Percentiles rank a stretch among this genome's conserved stretches.
These are phyloP conservation scores for Stegodyphus mimosarum DNA, from an alignment of 1,140 invertebrate genomes.

Conservation along the genomic window DNA sequence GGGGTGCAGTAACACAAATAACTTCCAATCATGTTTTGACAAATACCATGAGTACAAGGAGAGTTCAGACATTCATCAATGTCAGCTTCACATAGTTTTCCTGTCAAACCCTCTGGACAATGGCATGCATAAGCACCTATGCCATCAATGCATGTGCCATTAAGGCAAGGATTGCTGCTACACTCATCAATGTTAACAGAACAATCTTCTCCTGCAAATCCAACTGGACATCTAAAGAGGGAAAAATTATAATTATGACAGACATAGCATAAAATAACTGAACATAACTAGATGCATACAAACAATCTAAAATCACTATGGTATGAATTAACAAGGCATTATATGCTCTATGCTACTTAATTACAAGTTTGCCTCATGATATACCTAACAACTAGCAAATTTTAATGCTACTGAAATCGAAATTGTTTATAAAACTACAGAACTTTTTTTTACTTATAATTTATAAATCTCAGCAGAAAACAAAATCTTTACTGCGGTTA, in stretches of 20 bases:
- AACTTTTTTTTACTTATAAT: too few relatives aligned
- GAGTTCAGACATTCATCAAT: conserved; percentile 88
- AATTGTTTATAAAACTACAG: too few relatives aligned
- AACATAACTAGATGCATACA: too few relatives aligned
- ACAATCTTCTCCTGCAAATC: conserved; percentile 80
- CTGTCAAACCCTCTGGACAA: conserved; percentile 75
- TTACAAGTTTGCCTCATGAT: too few relatives aligned
- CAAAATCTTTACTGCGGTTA: too few relatives aligned
- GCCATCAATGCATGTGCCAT: conserved; percentile 64
- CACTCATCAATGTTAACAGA: conserved; percentile 71
- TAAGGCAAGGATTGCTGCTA: conserved; percentile 57
- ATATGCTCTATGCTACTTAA: too few relatives aligned
- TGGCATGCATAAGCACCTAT: conserved; percentile 61
- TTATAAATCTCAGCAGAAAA: too few relatives aligned
- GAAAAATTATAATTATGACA: neutral
- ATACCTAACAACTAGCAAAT: too few relatives aligned
- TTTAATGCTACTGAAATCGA: too few relatives aligned
- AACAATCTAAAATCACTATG: too few relatives aligned
- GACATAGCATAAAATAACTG: too few relatives aligned
- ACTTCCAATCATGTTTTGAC: conserved; percentile 71
- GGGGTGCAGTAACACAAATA: conserved; percentile 79
- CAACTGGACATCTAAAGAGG: conserved; percentile 79
- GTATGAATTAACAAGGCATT: too few relatives aligned
- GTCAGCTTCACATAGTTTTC: conserved; percentile 83
- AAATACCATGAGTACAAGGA: conserved; percentile 67